These are phyloP conservation scores for Scaptomyza cyrtandrae DNA, from an alignment of 2,888 invertebrate genomes.

Conservation along the genomic window DNA sequence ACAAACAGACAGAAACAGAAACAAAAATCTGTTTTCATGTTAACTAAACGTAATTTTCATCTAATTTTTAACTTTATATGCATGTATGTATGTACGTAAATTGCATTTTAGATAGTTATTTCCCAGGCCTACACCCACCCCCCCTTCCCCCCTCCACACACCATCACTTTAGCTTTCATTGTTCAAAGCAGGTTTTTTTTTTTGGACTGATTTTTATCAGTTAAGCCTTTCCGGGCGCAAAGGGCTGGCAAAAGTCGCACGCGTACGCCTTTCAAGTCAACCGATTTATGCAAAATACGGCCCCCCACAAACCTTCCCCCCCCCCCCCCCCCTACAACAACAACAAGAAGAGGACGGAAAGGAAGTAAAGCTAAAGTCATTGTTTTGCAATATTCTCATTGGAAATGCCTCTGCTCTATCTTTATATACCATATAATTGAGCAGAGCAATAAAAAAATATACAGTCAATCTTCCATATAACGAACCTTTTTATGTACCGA, in stretches of 20 bases:
- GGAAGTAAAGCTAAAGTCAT: no score
- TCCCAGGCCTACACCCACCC: neutral
- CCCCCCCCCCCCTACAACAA: no score
- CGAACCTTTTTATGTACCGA: no score
- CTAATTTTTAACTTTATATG: neutral
- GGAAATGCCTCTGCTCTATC: no score
- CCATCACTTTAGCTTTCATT: slow-evolving; percentile 7
- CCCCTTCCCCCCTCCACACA: neutral
- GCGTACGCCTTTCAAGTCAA: slow-evolving; percentile 38
- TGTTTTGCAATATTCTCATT: no score
- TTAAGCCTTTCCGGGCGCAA: slow-evolving; percentile 53
- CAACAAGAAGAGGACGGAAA: no score
- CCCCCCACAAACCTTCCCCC: no score
- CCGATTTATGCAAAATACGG: slow-evolving; percentile 66
- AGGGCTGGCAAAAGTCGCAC: slow-evolving; percentile 63
- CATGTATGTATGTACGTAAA: neutral
- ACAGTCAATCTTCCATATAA: no score
- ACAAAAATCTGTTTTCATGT: neutral
- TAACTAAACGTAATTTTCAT: neutral
- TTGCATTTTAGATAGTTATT: neutral
- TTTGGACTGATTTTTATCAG: slow-evolving; percentile 55
- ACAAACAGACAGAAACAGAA: no score
- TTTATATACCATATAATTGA: no score
- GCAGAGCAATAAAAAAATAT: no score
- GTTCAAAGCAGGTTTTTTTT: slow-evolving; percentile 32